Conservation (phyloP, 2,888 invertebrate species). For the Tetheella fluctuosa region DNA sequence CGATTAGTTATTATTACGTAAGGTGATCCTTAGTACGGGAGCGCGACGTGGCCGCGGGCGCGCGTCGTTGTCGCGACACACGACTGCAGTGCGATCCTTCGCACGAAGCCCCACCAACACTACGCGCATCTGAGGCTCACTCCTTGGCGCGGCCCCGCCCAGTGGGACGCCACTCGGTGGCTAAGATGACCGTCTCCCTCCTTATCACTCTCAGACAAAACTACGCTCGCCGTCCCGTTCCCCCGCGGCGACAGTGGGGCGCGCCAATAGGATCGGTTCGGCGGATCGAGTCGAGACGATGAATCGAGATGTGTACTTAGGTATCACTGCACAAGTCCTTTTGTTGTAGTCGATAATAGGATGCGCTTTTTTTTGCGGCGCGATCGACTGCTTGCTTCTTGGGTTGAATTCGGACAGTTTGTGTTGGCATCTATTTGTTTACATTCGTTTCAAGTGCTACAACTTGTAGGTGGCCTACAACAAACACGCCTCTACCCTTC, state of each 20-base stretch:
- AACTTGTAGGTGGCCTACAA: slow-evolving; percentile 36
- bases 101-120: slow-evolving; percentile 85
- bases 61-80: slow-evolving; percentile 76
- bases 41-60: slow-evolving; percentile 69
- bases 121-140: slow-evolving; percentile 86
- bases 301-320: slow-evolving; percentile 85
- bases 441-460: slow-evolving; percentile 39
- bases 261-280: slow-evolving; percentile 83
- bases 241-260: slow-evolving; percentile 80
- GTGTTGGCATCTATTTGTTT: slow-evolving; percentile 60
- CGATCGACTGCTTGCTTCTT: slow-evolving; percentile 69
- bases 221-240: slow-evolving; percentile 64
- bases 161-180: slow-evolving; percentile 82
- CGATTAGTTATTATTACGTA: slow-evolving; percentile 79
- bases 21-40: slow-evolving; percentile 60
- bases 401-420: slow-evolving; percentile 42
- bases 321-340: slow-evolving; percentile 83
- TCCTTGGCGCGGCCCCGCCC: slow-evolving; percentile 86
- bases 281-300: slow-evolving; percentile 82
- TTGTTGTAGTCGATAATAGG: slow-evolving; percentile 84
- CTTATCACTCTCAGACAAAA: slow-evolving; percentile 57
- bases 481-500: slow-evolving; percentile 44
- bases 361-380: slow-evolving; percentile 81
- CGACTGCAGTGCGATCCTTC: slow-evolving; percentile 85
- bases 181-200: slow-evolving; percentile 83